Percentiles rank a stretch among this genome's conserved stretches.
These are phyloP conservation scores for Matsumurasca onukii DNA, from an alignment of 1,140 invertebrate genomes.

Conservation along the genomic window DNA sequence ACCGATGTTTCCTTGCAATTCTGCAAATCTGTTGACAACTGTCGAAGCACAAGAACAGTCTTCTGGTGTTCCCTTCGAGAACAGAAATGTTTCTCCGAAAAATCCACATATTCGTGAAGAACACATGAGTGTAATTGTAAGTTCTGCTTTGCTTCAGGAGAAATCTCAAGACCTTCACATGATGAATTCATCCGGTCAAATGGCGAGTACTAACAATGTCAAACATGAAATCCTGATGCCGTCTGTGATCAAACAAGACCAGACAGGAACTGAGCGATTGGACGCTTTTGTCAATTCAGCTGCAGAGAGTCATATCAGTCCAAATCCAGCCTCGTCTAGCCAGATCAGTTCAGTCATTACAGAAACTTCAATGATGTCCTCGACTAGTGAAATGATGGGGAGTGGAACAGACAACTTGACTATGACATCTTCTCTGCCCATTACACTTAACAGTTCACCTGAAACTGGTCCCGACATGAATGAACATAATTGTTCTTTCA, in stretches of 20 bases:
- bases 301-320: conserved; percentile 54
- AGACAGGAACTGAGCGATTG: conserved; percentile 54
- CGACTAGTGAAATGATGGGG: conserved; percentile 2
- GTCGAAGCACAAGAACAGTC: neutral
- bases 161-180: neutral
- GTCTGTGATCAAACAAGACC: conserved; percentile 29
- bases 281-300: conserved; percentile 65
- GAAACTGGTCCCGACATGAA: too few species aligned
- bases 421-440: too few species aligned
- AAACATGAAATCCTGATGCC: neutral
- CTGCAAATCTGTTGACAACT: conserved; percentile 11
- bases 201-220: neutral
- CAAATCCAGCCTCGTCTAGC: neutral
- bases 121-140: conserved; percentile 9
- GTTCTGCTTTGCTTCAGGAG: neutral
- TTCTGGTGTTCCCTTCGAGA: neutral
- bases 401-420: neutral
- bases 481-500: too few species aligned
- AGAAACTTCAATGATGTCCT: conserved; percentile 1
- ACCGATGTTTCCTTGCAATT: neutral
- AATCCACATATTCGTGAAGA: too few species aligned
- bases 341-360: neutral
- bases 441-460: too few species aligned
- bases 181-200: neutral
- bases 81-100: neutral